phyloP scores from a whole-genome alignment of 2,888 invertebrate genomes.

The Luffia ferchaultella region DNA sequence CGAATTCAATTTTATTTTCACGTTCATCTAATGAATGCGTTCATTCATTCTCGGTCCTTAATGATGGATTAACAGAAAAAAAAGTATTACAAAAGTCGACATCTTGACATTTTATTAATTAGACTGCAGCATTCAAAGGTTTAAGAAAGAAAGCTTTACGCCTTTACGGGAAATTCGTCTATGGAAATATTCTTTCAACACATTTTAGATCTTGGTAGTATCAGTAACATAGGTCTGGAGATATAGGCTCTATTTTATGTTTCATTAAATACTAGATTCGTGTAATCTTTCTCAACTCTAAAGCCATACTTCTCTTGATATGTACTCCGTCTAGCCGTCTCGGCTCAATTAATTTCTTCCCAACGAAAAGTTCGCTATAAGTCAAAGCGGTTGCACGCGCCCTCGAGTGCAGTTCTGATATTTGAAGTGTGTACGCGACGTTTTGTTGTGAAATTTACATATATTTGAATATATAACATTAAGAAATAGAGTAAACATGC shows the following conservation, averaged over 20 bases:
- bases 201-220: background rate
- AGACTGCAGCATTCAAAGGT: background rate
- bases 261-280: background rate
- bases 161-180: background rate
- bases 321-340: constrained; percentile 5
- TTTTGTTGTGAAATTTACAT: background rate
- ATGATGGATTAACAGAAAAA: too few species aligned
- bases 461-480: background rate
- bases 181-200: background rate
- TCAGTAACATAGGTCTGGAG: background rate
- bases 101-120: background rate
- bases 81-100: background rate
- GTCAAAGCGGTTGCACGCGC: constrained; percentile 6
- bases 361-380: constrained; percentile 8
- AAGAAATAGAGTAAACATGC: too few species aligned
- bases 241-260: background rate
- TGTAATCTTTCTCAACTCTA: background rate
- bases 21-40: too few species aligned
- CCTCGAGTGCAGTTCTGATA: background rate
- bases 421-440: background rate
- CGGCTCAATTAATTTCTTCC: constrained; percentile 9
- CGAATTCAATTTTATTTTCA: too few species aligned
- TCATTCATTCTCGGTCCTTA: too few species aligned
- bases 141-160: background rate
- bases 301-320: background rate